Base-by-base conservation (phyloP, 2,888 invertebrate species). In the Lissonota sp. region DNA sequence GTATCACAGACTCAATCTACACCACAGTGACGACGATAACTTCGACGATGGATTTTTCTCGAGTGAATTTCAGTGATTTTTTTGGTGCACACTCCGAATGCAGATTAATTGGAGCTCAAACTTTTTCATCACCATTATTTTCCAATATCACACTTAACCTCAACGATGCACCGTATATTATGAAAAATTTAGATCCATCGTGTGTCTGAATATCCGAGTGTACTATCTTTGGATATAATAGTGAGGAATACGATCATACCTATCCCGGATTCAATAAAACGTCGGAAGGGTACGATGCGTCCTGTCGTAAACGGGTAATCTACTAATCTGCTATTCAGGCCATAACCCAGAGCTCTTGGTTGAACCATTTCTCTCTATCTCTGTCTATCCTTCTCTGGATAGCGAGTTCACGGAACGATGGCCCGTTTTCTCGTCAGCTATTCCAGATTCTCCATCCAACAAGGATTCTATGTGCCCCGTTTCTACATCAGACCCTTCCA, bases 241-340 rank as follows among this genome's bases (percentile, higher is more conserved):
- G 55, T 60, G 8, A 8, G 42, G 62, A 51, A 62, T 72, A 39
- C 63, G 79, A 73, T 82, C 57, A 83, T 74, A 71, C 66, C 60
- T 84, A 83, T 82, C 51, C 69, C 77, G 84, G 75, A 85, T 88
- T 87, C 84, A 87, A 88, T 87, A 87, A 87, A 88, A 86, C 80
- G 80, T 70, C 51, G 80, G 82, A 82, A 84, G 80, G 83, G 70
- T 83, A 83, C 75, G 80, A 72, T 73, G 80, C 75, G 83, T 80
- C 81, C 76, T 73, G 85, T 87, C 87, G 86, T 88, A 88, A 89
- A 89, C 86, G 86, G 86, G 83, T 88, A 87, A 89, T 89, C 87
- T 87, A 87, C 86, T 89, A 87, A 89, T 89, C 87, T 88, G 87
- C 86, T 87, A 89, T 89, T 89, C 89, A 86, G 88, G 88, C 86